Evolutionary conservation across 2,888 invertebrate species (phyloP).

Genomic region (Pocota personata): DNA sequence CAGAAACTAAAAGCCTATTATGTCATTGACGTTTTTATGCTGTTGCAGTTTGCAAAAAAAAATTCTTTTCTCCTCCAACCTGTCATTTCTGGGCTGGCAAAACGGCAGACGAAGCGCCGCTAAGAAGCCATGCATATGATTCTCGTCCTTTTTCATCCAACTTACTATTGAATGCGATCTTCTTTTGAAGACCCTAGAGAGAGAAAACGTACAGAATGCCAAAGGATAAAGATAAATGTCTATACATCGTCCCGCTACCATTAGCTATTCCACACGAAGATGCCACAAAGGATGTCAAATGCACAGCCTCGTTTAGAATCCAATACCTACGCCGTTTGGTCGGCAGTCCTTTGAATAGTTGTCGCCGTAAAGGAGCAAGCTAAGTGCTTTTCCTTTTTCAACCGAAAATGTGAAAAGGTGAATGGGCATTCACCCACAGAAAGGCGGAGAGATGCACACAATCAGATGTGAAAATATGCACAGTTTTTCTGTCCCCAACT

Average conservation of each 20-base stretch:
- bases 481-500: constrained; percentile 35
- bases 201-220: constrained; percentile 39
- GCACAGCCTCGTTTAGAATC: constrained; percentile 71
- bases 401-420: constrained; percentile 67
- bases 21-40: constrained; percentile 19
- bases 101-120: constrained; percentile 34
- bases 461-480: constrained; percentile 70
- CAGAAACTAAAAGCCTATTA: constrained; percentile 45
- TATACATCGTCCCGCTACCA: constrained; percentile 56
- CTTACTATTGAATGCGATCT: constrained; percentile 51
- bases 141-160: constrained; percentile 23
- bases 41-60: constrained; percentile 27
- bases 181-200: constrained; percentile 16
- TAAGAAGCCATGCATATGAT: constrained; percentile 42
- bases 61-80: constrained; percentile 17
- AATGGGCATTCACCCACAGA: constrained; percentile 72
- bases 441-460: constrained; percentile 47
- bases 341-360: constrained; percentile 70
- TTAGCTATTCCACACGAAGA: constrained; percentile 69
- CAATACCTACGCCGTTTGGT: constrained; percentile 67
- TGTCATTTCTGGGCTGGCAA: constrained; percentile 18
- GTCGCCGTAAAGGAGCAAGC: constrained; percentile 71
- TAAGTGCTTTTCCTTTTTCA: constrained; percentile 65
- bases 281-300: constrained; percentile 70
- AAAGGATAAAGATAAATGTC: constrained; percentile 70